Evolutionary conservation across 2,888 invertebrate genomes (phyloP), one percentile per base, ranked within the genome.

Genomic region (Strigamia maritima): DNA sequence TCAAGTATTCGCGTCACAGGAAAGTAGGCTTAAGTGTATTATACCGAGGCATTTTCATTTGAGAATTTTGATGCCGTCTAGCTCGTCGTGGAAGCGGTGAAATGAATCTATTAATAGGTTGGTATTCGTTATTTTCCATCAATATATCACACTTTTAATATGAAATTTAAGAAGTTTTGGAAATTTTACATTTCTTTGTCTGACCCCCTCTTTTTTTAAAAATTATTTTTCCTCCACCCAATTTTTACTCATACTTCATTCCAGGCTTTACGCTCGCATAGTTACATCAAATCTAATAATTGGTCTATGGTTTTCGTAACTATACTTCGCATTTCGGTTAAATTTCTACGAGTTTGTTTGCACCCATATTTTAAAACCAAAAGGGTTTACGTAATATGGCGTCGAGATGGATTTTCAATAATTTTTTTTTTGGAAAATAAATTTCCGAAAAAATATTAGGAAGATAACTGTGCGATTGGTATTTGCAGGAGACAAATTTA

Each of bases 401-500:
- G 49, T 49, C 49, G 19, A 49, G 19, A 49, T 49, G n/a, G 49
- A 49, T 49, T 49, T 49, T 49, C 49, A n/a, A 49, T 49, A 49
- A 49, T 49, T 49, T 49, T 49, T 49, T 49, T n/a, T 49, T 19
- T 49, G 16, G 49, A 12, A 44, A 44, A 44, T 7, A 44, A 7
- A 6, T 44, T 16, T 16, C 12, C 40, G 16, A 14, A 14, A 16
- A n/a, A n/a, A n/a, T 49, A 49, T 49, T 49, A 3, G 49, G 2
- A 16, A 14, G 49, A 49, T 49, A 49, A 49, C 49, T 19, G 16
- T 49, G 49, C 49, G n/a, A 49, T 49, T 49, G 49, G n/a, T 49
- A 49, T 49, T 49, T 49, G 49, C 49, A 49, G 49, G 49, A 49
- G n/a, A 49, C 49, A 49, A 49, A 49, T 49, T 49, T 49, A 49